Conservation (phyloP, 2,113 vertebrate species). For the Fukomys damarensis region DNA sequence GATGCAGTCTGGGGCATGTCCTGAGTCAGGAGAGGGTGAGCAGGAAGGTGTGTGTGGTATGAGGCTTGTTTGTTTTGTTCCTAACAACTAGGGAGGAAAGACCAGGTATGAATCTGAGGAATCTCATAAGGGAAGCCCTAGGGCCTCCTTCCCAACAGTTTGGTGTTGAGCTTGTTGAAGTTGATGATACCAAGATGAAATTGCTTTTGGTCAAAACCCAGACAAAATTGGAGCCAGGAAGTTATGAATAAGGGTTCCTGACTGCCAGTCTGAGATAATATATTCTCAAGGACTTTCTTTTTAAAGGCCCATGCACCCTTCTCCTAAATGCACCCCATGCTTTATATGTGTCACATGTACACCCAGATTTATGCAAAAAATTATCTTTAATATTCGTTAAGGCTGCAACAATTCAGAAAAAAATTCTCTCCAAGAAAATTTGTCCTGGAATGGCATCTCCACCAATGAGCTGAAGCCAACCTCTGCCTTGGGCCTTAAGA, state of each 20-base stretch:
- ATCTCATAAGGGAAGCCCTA: neutral
- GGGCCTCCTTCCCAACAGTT: neutral
- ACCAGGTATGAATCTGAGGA: neutral
- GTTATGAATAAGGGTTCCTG: neutral
- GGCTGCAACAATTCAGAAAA: neutral
- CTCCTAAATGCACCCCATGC: neutral
- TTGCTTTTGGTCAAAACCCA: neutral
- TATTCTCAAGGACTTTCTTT: neutral
- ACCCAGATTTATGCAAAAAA: neutral
- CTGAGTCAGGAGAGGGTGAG: neutral
- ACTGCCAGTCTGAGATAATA: neutral
- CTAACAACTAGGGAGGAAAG: neutral
- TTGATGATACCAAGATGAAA: neutral
- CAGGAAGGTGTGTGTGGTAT: neutral
- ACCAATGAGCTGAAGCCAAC: neutral
- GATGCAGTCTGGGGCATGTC: neutral
- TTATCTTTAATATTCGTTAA: neutral
- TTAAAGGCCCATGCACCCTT: neutral
- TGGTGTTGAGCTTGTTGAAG: neutral
- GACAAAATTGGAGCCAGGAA: neutral
- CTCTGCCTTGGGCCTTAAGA: neutral
- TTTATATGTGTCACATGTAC: neutral
- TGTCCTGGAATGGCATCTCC: neutral
- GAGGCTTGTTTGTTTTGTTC: no score
- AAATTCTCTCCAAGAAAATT: neutral